phyloP scores from a whole-genome alignment of 2,888 invertebrate species.

The Nezara viridula region DNA sequence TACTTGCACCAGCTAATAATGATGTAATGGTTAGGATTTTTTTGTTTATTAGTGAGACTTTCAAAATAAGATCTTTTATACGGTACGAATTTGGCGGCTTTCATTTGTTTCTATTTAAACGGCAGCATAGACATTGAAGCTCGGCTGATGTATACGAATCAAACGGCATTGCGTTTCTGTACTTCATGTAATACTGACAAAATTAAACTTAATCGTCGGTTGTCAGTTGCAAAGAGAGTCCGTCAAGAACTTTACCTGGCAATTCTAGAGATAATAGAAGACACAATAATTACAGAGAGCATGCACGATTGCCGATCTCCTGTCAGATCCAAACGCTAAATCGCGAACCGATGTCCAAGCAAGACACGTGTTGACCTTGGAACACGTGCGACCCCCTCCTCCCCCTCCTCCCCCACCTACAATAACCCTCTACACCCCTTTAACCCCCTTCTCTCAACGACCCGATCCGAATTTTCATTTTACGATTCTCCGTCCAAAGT shows the following conservation, averaged over 20 bases:
- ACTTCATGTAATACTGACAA: too few species aligned
- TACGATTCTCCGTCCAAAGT: not conserved
- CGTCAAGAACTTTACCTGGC: not conserved
- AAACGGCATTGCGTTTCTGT: too few species aligned
- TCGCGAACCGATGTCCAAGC: not conserved
- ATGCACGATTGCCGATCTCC: not conserved
- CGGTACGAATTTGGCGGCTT: too few species aligned
- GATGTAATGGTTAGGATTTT: too few species aligned
- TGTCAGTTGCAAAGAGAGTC: not conserved
- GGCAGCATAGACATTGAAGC: too few species aligned
- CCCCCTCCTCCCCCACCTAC: not conserved
- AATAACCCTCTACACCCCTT: not conserved
- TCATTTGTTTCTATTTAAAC: too few species aligned
- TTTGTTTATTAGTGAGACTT: too few species aligned
- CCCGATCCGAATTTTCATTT: not conserved
- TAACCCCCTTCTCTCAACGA: not conserved
- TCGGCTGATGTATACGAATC: too few species aligned
- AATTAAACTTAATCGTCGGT: too few species aligned
- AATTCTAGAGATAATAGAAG: not conserved
- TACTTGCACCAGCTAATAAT: too few species aligned
- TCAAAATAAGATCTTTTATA: too few species aligned
- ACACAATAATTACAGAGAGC: not conserved
- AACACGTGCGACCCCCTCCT: constrained; percentile 25
- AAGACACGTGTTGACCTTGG: constrained; percentile 58
- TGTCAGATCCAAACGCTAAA: not conserved